Percentiles rank a stretch among this genome's conserved stretches.
Evolutionary conservation across 1,140 invertebrate genomes (phyloP).

Genomic region (Drosophila biarmipes): DNA sequence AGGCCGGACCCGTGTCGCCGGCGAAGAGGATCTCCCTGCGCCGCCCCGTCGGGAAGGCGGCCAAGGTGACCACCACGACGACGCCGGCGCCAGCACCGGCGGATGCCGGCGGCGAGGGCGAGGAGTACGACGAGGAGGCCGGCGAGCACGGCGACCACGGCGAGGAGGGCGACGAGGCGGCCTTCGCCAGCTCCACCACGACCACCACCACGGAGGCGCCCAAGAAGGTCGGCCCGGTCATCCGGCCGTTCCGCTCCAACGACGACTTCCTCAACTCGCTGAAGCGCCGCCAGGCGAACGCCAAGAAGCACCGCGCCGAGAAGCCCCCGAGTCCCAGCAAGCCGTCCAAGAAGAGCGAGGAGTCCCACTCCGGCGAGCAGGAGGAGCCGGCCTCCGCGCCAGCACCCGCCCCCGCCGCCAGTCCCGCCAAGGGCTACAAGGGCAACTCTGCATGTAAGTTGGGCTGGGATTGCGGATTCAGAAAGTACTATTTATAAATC

Average conservation of each 20-base stretch:
- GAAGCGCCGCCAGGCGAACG: constrained; percentile 86
- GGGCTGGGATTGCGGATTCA: neutral
- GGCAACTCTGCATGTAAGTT: constrained; percentile 75
- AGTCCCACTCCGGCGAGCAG: constrained; percentile 50
- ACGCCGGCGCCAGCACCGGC: constrained; percentile 61
- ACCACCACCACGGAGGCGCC: constrained; percentile 89
- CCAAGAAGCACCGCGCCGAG: constrained; percentile 85
- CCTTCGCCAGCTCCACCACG: constrained; percentile 84
- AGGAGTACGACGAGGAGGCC: constrained; percentile 82
- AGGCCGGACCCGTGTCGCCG: constrained; percentile 47
- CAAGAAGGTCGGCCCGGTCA: constrained; percentile 87
- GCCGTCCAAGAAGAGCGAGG: constrained; percentile 67
- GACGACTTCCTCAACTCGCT: constrained; percentile 89
- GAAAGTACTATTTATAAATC: too few species aligned
- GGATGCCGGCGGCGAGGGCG: constrained; percentile 70
- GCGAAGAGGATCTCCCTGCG: constrained; percentile 72
- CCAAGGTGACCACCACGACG: constrained; percentile 70
- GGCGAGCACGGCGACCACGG: constrained; percentile 80
- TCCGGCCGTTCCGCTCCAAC: constrained; percentile 89
- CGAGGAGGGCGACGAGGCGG: constrained; percentile 84
- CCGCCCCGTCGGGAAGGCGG: constrained; percentile 74
- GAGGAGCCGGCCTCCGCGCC: constrained; percentile 58
- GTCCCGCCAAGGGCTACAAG: constrained; percentile 72
- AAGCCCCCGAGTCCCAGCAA: constrained; percentile 71
- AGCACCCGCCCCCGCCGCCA: constrained; percentile 52